Base-by-base conservation (phyloP, 2,888 invertebrate species). In the Hartigia nigra region DNA sequence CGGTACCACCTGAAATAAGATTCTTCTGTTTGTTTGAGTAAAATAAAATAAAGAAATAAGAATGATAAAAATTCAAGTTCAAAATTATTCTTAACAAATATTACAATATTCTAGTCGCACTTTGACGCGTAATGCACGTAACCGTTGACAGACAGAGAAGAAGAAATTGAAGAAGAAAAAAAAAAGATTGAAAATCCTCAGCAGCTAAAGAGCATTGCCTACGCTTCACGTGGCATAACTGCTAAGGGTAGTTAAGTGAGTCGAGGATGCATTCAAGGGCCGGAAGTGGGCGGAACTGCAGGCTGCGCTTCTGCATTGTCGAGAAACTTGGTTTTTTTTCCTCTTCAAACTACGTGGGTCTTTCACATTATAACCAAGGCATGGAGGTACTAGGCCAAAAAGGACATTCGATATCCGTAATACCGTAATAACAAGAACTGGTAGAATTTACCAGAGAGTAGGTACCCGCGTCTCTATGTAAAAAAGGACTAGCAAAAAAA, bases 201-300 rank as follows among this genome's bases (percentile, higher is more conserved):
- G 83, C 86, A 82, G 83, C 86, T 85, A 88, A 90, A 88, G 77
- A 86, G 89, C 89, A 86, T 86, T 89, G 87, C 86, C 86, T 83
- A 82, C 83, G 86, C 88, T 88, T 87, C 87, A 88, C 88, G 87
- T 88, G 87, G 90, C 88, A 89, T 86, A 88, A 88, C 90, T 87
- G 87, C 86, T 85, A 85, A 88, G 90, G 89, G 88, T 91, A 89
- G 90, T 91, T 90, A 87, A 86, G 86, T 86, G 88, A 90, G 88
- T 90, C 87, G 89, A 87, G 90, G 87, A 89, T 90, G 89, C 90
- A 91, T 91, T 90, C 87, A 91, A 84, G 83, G 86, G 82, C 89
- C 91, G 91, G 91, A 91, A 91, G 90, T 91, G 89, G 91, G 91
- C 91, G 91, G 91, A 91, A 90, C 91, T 89, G 85, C 89, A 89